A percentile compares a stretch with the other conserved stretches of the same genome.
Conservation (phyloP, 2,888 invertebrate species). For the Dolichomitus sp. region DNA sequence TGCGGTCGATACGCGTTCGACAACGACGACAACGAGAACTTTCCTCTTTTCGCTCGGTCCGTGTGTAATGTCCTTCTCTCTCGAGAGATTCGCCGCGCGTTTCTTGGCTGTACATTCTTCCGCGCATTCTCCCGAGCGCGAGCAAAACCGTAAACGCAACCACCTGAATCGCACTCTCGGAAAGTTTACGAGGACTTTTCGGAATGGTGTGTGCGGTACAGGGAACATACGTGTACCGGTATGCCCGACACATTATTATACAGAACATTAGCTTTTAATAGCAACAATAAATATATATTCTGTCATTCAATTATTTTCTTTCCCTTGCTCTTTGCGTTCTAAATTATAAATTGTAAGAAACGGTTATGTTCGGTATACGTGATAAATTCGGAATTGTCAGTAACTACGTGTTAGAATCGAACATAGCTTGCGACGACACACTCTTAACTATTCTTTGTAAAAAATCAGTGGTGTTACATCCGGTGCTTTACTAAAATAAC, state of each 20-base stretch:
- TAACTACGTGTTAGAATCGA: neutral
- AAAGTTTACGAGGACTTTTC: slow-evolving; percentile 59
- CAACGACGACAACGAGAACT: slow-evolving; percentile 54
- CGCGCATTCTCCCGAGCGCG: slow-evolving; percentile 42
- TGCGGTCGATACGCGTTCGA: slow-evolving; percentile 66
- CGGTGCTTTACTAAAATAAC: no score
- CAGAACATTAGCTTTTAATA: slow-evolving; percentile 17
- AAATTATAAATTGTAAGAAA: neutral
- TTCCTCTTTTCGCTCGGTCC: slow-evolving; percentile 18
- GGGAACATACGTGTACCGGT: neutral
- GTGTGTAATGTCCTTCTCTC: slow-evolving; percentile 22
- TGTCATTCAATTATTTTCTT: slow-evolving; percentile 3
- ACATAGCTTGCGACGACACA: neutral
- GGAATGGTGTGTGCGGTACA: slow-evolving; percentile 18
- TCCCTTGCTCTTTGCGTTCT: neutral
- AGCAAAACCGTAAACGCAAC: slow-evolving; percentile 37
- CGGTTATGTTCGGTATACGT: neutral
- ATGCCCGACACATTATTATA: slow-evolving; percentile 17
- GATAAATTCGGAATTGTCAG: slow-evolving; percentile 2
- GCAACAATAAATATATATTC: slow-evolving; percentile 7
- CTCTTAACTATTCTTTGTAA: neutral
- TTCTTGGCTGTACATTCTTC: slow-evolving; percentile 44
- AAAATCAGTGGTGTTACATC: no score
- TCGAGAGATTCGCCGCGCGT: slow-evolving; percentile 32
- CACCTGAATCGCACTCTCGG: slow-evolving; percentile 55